phyloP scores from a whole-genome alignment of 2,888 invertebrate genomes.

The Drosophila incognita region DNA sequence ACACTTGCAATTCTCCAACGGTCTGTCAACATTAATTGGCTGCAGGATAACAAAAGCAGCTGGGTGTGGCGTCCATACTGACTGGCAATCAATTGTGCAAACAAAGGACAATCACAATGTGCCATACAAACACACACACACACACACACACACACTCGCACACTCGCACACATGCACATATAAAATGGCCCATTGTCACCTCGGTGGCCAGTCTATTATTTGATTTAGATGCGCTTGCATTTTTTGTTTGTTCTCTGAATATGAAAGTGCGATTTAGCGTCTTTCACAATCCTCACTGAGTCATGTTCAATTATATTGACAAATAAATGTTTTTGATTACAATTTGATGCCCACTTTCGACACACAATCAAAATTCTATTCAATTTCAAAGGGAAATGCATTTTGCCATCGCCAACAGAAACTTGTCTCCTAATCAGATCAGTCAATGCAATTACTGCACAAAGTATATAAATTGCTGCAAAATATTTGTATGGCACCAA shows the following conservation, averaged over 20 bases:
- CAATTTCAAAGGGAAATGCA: conserved; percentile 9
- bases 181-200: conserved; percentile 8
- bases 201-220: conserved; percentile 37
- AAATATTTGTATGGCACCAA: conserved; percentile 1
- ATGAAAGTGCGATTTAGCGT: conserved; percentile 62
- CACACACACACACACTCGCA: neutral
- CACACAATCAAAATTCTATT: conserved; percentile 20
- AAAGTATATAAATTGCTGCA: conserved; percentile 27
- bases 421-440: neutral
- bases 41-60: conserved; percentile 58
- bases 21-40: conserved; percentile 69
- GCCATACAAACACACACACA: conserved; percentile 11
- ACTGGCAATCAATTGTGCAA: conserved; percentile 71
- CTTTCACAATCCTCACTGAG: conserved; percentile 38
- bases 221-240: conserved; percentile 33
- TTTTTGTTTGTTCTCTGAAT: conserved; percentile 38
- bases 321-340: conserved; percentile 59
- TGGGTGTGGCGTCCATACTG: conserved; percentile 34
- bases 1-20: conserved; percentile 49
- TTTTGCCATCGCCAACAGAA: conserved; percentile 23
- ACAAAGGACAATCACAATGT: conserved; percentile 50
- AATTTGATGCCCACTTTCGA: conserved; percentile 25
- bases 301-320: conserved; percentile 47
- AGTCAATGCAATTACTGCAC: conserved; percentile 24
- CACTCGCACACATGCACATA: neutral